phyloP scores from a whole-genome alignment of 2,888 invertebrate species.

The Oscheius sp. region DNA sequence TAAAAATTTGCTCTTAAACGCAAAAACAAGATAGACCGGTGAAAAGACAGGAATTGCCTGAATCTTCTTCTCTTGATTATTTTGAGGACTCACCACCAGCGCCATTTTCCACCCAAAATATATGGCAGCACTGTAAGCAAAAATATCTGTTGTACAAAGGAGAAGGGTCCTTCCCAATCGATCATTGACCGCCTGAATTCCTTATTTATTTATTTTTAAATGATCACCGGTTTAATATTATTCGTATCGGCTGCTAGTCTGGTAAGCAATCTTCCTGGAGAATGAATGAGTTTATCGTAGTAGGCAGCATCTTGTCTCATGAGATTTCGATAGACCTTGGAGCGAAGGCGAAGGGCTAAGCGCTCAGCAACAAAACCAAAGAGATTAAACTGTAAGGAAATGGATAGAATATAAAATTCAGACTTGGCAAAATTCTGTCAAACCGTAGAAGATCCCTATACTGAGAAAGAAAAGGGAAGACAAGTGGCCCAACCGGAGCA shows the following conservation, averaged over 20 bases:
- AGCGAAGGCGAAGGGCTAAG: conserved; percentile 71
- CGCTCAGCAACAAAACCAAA: conserved; percentile 71
- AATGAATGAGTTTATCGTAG: conserved; percentile 72
- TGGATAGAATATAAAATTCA: not conserved
- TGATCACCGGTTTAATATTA: conserved; percentile 68
- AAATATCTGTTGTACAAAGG: conserved; percentile 70
- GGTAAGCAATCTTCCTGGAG: conserved; percentile 71
- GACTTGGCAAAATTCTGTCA: not conserved
- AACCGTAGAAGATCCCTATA: not conserved
- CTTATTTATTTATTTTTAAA: not conserved
- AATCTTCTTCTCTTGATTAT: conserved; percentile 66
- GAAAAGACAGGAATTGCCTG: conserved; percentile 71
- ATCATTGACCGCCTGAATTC: conserved; percentile 71
- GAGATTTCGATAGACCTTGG: conserved; percentile 71
- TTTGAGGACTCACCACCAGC: too few species aligned
- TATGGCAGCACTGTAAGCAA: conserved; percentile 72
- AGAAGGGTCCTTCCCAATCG: conserved; percentile 71
- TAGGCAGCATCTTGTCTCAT: conserved; percentile 72
- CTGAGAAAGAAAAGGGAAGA: not conserved
- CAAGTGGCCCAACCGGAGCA: not conserved
- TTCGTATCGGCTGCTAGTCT: conserved; percentile 73
- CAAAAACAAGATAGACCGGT: conserved; percentile 24
- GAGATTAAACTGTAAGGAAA: not conserved
- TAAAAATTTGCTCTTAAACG: not conserved
- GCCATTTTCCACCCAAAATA: conserved; percentile 73